Evolutionary conservation across 2,888 invertebrate species (phyloP).

Genomic region (Nineta flava): DNA sequence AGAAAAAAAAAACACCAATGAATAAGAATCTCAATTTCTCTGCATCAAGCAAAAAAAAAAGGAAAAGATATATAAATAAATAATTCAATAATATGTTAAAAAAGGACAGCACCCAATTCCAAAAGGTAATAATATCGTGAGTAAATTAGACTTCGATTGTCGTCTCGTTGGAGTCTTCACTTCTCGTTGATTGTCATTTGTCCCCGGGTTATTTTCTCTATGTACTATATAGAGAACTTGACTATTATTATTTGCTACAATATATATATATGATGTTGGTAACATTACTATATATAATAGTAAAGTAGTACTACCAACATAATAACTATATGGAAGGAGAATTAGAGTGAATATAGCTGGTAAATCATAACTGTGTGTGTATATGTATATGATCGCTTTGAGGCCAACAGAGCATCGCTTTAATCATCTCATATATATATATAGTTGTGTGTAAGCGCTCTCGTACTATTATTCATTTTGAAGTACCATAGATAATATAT

Average conservation of each 20-base stretch:
- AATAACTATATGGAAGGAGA: neutral
- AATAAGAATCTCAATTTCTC: too few species aligned
- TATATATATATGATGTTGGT: too few species aligned
- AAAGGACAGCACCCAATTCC: too few species aligned
- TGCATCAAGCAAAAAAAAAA: too few species aligned
- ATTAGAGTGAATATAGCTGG: neutral
- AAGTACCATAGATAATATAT: too few species aligned
- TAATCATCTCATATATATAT: neutral
- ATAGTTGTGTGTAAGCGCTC: neutral
- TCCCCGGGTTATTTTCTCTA: slow-evolving; percentile 1
- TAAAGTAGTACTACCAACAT: neutral
- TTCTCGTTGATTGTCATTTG: slow-evolving; percentile 6
- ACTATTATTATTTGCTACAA: too few species aligned
- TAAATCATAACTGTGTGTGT: neutral
- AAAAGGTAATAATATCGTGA: slow-evolving; percentile 4
- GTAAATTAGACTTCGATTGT: slow-evolving; percentile 12
- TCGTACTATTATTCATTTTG: neutral
- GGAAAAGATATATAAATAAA: too few species aligned
- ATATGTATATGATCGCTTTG: slow-evolving; percentile 5
- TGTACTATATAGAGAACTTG: neutral
- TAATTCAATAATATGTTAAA: too few species aligned
- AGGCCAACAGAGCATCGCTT: slow-evolving; percentile 7
- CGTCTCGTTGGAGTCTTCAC: slow-evolving; percentile 7
- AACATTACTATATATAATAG: too few species aligned
- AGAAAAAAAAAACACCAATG: too few species aligned